phyloP scores from a whole-genome alignment of 2,113 vertebrate species.

The Bufo bufo region DNA sequence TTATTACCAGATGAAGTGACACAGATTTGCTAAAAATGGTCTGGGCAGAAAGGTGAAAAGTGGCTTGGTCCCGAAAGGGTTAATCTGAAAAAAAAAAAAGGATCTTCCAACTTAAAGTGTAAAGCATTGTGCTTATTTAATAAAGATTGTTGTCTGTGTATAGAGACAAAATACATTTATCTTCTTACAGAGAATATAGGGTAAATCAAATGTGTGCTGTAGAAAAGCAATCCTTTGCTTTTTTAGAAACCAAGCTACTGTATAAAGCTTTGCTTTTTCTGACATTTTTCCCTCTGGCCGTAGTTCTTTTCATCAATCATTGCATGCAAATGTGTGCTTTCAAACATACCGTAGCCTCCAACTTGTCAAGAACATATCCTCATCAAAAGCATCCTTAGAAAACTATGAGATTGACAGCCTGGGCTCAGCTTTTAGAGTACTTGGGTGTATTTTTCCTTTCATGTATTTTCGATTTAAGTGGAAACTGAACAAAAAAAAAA shows the following conservation, averaged over 20 bases:
- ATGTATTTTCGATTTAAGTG: constrained; percentile 52
- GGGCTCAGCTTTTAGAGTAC: constrained; percentile 30
- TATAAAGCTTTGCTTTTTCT: constrained; percentile 59
- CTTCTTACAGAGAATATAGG: constrained; percentile 41
- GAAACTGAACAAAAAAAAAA: constrained; percentile 35
- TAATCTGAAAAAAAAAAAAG: background rate
- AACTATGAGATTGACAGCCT: constrained; percentile 51
- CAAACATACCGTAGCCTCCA: constrained; percentile 51
- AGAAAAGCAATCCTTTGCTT: constrained; percentile 56
- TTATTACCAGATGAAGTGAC: too few relatives aligned
- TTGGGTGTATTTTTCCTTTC: constrained; percentile 46
- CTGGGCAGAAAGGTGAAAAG: too few relatives aligned
- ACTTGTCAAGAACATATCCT: constrained; percentile 57
- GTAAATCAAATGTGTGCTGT: constrained; percentile 57
- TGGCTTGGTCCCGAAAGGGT: background rate
- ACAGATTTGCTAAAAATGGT: too few relatives aligned
- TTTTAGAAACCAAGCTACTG: constrained; percentile 55
- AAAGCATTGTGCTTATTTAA: constrained; percentile 20
- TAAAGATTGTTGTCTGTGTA: constrained; percentile 42
- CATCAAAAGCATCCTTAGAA: constrained; percentile 54
- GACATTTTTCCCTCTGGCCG: constrained; percentile 55
- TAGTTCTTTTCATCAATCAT: constrained; percentile 54
- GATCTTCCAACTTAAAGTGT: constrained; percentile 15
- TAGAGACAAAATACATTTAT: constrained; percentile 39
- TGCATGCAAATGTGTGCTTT: constrained; percentile 58